Base-by-base conservation (phyloP, 2,113 vertebrate species). In the Hypocryptadius cinnamomeus region DNA sequence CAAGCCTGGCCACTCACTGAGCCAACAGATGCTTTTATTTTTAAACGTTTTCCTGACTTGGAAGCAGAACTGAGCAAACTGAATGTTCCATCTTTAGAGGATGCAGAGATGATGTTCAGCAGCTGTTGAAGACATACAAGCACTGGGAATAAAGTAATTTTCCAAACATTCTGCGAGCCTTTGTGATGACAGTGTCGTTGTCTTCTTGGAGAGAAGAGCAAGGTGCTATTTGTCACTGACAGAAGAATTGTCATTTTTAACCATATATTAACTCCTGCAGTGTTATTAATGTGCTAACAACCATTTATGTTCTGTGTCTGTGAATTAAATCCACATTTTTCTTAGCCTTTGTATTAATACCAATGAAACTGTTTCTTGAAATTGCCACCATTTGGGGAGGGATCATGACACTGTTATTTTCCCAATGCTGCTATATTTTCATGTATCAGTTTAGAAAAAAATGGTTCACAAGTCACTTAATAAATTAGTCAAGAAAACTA, bases 11-110 rank as follows among this genome's bases (percentile, higher is more conserved):
- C 42, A 16, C 53, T 79, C 3, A 6, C 80, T 85, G 74, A 95
- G 78, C 84, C 81, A 82, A 89, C 78, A 93, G 80, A 93, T 89
- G 87, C 91, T 89, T 95, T 94, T 95, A 70, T 95, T 94, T 95
- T 81, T 85, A 79, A 73, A 61, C 19, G 3, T 61, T 79, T 92
- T 64, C 92, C 96, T 82, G 77, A 85, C 57, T 85, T 94, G 94
- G 89, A 92, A 95, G 71, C 50, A 94, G 87, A 95, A 70, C 70
- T 11, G 45, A 73, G 80, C 50, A 81, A 83, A 50, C 54, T 45
- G 61, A 65, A 25, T n/a, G 69, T 66, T 93, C 92, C 65, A 15
- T 48, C 65, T 94, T 37, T 11, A 72, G 85, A 69, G 72, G 79
- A 44, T 87, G 20, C 60, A 16, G 80, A 82, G 73, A 50, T 76